Base-by-base conservation (phyloP, 2,113 vertebrate genomes). In the Poecilia latipinna region DNA sequence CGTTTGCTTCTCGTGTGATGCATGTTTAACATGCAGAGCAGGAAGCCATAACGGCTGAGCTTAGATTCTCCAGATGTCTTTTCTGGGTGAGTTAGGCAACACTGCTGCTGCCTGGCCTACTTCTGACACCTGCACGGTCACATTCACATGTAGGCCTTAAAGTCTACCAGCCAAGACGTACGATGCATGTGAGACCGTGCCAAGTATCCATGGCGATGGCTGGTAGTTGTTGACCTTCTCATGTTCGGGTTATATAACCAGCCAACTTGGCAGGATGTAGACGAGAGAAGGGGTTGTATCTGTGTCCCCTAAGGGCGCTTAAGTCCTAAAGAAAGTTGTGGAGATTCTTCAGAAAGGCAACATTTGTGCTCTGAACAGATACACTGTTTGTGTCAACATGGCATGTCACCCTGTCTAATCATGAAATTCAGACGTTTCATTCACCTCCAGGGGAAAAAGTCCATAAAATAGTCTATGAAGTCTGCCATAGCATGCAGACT, bases 181-280 rank as follows among this genome's bases (percentile, higher is more conserved):
- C 37, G 13, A 44, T 74, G 42, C 22, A 8, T 39, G 63, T 29
- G 15, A 29, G 77, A 60, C 35, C 1, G 0, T 75, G 86, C 88
- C 85, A 90, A 68, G 87, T 91, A 82, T 88, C 87, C 88, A 86
- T 78, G 67, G 84, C 54, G 48, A 88, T 78, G 77, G 79, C 82
- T 84, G 61, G 72, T 72, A 61, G 77, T 67, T 74, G 84, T 70
- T 86, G 87, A 90, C 89, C 89, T 92, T 90, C 89, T 92, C 86
- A 67, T 87, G 88, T 88, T 82, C 89, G 81, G 73, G 48, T 92
- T 92, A 86, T 82, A 77, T 88, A 92, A 90, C 73, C 48, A 78
- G 74, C 68, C 11, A 24, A 82, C 61, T 88, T 89, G 89, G 84
- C 87, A 86, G 51, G 29, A 76, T 42, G 69, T 70, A 26, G 29